Evolutionary conservation across 2,888 invertebrate species (phyloP), one percentile per base, ranked within the genome.

Genomic region (Eupithecia pulchellata): DNA sequence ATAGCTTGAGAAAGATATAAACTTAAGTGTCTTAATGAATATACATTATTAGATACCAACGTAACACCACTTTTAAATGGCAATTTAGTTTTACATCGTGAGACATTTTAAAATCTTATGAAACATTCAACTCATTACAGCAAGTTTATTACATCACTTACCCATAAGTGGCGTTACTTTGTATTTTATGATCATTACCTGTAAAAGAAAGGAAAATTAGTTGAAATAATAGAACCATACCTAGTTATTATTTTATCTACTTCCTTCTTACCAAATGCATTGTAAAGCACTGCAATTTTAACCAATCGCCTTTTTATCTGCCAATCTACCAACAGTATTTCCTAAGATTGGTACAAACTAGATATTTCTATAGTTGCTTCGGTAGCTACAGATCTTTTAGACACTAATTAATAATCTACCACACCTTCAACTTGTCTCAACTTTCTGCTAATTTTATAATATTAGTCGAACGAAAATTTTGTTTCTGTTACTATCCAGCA

Each of bases 151-250:
- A 69, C 67, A 64, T 60, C 72, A 75, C 75, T 75, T 52, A 77
- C 77, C 71, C 20, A 71, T 61, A 62, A n/a, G 52, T 42, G 57
- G 39, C 30, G n/a, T 39, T 39, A 68, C 70, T 72, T 73, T 58
- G 6, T 57, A 57, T 52, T 66, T 60, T 11, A 11, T 20, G 72
- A 32, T 68, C 64, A 72, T 77, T 83, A 83, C 83, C 83, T 82
- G 83, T 13, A 76, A 81, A 73, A 75, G 68, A 75, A 52, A 52
- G 52, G 52, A 74, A 71, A 29, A 60, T 67, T 63, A 77, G 77
- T 70, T 42, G 11, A 75, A n/a, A 68, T 62, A 36, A 75, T 20
- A 11, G 30, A 58, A n/a, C n/a, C 29, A 60, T 32, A 13, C 11
- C 52, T 47, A 20, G 1, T 20, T 4, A 52, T 52, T 52, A 52